Evolutionary conservation across 2,113 vertebrate species (phyloP).

Genomic region (Eidolon helvum): DNA sequence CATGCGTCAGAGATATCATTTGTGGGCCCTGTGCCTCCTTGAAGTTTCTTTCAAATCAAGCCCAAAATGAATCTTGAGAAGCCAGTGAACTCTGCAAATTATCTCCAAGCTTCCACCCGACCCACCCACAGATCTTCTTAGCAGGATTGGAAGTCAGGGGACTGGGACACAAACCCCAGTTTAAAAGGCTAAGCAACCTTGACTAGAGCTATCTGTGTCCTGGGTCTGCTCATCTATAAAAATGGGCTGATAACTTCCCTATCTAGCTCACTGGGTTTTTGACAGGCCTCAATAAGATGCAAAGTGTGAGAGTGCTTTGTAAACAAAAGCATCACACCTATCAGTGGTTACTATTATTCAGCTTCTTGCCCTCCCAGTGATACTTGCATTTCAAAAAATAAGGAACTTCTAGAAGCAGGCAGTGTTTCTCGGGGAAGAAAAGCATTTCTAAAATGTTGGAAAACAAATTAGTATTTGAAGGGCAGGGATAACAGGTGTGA

Average conservation of each 20-base stretch:
- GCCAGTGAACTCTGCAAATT: not conserved
- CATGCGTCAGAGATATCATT: fast-evolving
- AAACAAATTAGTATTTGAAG: slow-evolving; percentile 55
- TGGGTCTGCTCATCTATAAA: not conserved
- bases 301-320: not conserved
- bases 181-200: not conserved
- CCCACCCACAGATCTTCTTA: not conserved
- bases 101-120: fast-evolving
- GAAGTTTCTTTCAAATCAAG: not conserved
- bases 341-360: not conserved
- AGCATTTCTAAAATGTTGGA: slow-evolving; percentile 26
- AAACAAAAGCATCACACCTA: not conserved
- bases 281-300: not conserved
- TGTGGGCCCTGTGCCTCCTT: not conserved
- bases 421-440: not conserved
- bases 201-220: not conserved
- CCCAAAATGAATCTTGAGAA: not conserved
- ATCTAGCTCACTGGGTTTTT: not conserved
- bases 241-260: not conserved
- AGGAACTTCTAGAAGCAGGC: not conserved
- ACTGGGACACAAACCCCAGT: not conserved
- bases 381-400: not conserved
- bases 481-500: slow-evolving; percentile 54
- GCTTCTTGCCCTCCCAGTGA: not conserved
- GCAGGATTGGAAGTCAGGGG: not conserved